Base-by-base conservation (phyloP, 2,113 vertebrate genomes). In the Rhizomys pruinosus region DNA sequence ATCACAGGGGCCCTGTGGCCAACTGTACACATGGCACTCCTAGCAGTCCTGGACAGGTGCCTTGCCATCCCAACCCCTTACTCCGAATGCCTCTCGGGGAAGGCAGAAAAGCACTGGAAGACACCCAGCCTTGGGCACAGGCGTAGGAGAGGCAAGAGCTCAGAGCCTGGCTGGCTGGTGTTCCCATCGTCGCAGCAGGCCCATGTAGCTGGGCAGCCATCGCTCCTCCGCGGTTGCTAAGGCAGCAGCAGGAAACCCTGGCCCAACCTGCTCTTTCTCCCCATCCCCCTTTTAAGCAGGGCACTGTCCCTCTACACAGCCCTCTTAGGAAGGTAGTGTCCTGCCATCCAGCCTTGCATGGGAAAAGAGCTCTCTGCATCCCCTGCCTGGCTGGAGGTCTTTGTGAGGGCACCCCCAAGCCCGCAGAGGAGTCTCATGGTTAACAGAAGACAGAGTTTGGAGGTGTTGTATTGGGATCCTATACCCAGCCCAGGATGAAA, bases 231-330 rank as follows among this genome's bases (percentile, higher is more conserved):
- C 47, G 15, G 84, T 96, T 95, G 96, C 95, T 94, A 95, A 96
- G 95, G 93, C 93, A 95, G 92, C 95, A 91, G 94, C 64, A 44
- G 0, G 90, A 94, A 95, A 69, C 81, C 86, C 81, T 57, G 77
- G 69, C 47, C 90, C 95, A 93, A 95, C 84, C 92, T 57, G 88
- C 84, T 82, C 93, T 92, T 90, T 84, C 74, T 92, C 61, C 64
- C 77, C 78, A 84, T 72, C 44, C 59, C 59, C 32, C 39, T 64
- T 92, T 44, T 25, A 93, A 92, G 66, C 59, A 37, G 87, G 93
- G 32, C 74, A 87, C 17, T 64, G 64, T 79, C 80, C 64, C 25
- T 76, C n/a, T 72, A 42, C 29, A 73, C 47, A 78, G 78, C 47
- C n/a, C 88, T n/a, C 87, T n/a, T 22, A 25, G 71, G 76, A 89